Evolutionary conservation across 1,140 invertebrate species (phyloP).

Genomic region (Meteorus sp.): DNA sequence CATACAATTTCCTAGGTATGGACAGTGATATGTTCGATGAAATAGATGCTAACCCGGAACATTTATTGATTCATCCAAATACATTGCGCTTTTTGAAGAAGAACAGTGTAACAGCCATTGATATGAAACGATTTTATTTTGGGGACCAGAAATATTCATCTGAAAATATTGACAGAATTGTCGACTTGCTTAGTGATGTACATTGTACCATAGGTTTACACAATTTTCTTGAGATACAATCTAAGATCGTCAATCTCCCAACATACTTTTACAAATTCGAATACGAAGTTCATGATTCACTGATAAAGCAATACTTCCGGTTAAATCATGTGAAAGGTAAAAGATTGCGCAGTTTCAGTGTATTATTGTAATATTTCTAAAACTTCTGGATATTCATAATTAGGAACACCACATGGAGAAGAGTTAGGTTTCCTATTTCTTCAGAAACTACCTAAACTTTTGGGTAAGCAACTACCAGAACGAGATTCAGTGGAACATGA

Average conservation of each 20-base stretch:
- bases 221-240: slow-evolving; percentile 42
- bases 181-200: slow-evolving; percentile 9
- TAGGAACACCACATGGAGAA: slow-evolving; percentile 42
- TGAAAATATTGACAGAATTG: background rate
- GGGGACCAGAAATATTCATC: slow-evolving; percentile 6
- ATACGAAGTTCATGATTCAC: slow-evolving; percentile 34
- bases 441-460: background rate
- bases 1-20: background rate
- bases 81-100: background rate
- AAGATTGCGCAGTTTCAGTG: too few species aligned
- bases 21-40: background rate
- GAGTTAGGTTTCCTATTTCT: slow-evolving; percentile 42
- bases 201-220: slow-evolving; percentile 20
- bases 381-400: background rate
- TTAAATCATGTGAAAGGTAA: background rate
- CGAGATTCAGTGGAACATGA: slow-evolving; percentile 13
- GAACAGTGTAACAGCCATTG: slow-evolving; percentile 41
- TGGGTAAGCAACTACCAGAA: background rate
- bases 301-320: slow-evolving; percentile 11
- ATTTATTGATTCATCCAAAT: background rate
- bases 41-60: slow-evolving; percentile 2
- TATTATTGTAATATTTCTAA: background rate
- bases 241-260: slow-evolving; percentile 34
- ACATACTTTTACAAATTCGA: slow-evolving; percentile 61
- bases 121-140: slow-evolving; percentile 55